A percentile compares a stretch with the other conserved stretches of the same genome.
Evolutionary conservation across 1,140 invertebrate species (phyloP).

Genomic region (Cydia splendana): DNA sequence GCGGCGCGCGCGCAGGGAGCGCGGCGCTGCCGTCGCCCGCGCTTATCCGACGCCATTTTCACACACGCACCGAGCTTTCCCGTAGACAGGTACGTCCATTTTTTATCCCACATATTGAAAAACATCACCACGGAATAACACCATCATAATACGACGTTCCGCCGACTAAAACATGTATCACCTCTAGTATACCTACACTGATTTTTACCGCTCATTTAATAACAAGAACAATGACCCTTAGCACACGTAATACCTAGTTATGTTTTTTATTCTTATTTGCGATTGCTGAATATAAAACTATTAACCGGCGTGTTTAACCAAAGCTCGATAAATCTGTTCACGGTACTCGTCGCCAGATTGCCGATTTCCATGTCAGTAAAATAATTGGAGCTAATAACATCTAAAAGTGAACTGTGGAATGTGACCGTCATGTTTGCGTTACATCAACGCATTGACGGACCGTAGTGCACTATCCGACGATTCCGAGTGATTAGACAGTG

Average conservation of each 20-base stretch:
- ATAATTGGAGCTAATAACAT: constrained; percentile 62
- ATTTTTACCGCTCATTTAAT: constrained; percentile 36
- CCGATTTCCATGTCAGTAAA: constrained; percentile 30
- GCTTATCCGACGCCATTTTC: constrained; percentile 76
- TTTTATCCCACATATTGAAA: constrained; percentile 44
- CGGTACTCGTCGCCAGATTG: constrained; percentile 34
- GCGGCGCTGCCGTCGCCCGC: constrained; percentile 63
- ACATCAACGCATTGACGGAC: constrained; percentile 70
- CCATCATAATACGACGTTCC: constrained; percentile 25
- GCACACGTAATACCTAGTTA: constrained; percentile 74
- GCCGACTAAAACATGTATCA: constrained; percentile 10
- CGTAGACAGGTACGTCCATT: constrained; percentile 67
- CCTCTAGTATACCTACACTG: constrained; percentile 15
- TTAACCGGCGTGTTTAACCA: constrained; percentile 42
- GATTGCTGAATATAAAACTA: constrained; percentile 58
- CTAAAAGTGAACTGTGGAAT: constrained; percentile 70
- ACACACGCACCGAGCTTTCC: constrained; percentile 73
- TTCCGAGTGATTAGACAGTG: constrained; percentile 55
- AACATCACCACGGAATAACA: constrained; percentile 35
- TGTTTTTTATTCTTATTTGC: constrained; percentile 73
- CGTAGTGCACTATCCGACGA: constrained; percentile 54
- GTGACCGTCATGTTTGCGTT: constrained; percentile 79
- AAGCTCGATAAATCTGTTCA: constrained; percentile 35
- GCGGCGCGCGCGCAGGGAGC: constrained; percentile 68
- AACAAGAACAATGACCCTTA: constrained; percentile 72